phyloP scores from a whole-genome alignment of 1,140 invertebrate species.

The Apis dorsata region DNA sequence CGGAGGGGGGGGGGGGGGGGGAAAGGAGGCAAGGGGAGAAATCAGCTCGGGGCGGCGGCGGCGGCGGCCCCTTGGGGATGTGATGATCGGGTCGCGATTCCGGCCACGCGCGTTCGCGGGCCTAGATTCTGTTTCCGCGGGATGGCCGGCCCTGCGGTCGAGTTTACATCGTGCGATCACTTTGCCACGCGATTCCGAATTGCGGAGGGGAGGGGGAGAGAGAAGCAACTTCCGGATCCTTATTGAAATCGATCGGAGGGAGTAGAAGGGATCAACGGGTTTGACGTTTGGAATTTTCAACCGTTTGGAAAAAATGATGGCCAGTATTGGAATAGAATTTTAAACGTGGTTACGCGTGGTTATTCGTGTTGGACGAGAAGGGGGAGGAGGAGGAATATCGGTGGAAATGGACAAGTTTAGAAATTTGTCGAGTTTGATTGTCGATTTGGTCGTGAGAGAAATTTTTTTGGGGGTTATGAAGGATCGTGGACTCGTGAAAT shows the following conservation, averaged over 20 bases:
- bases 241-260: conserved; percentile 35
- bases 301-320: too few relatives aligned
- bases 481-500: too few relatives aligned
- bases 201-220: neutral
- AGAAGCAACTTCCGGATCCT: neutral
- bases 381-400: too few relatives aligned
- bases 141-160: conserved; percentile 63
- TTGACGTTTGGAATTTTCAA: neutral
- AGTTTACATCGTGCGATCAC: conserved; percentile 63
- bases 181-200: conserved; percentile 54
- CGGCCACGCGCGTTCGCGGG: conserved; percentile 72
- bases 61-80: conserved; percentile 21
- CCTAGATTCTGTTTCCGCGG: conserved; percentile 74
- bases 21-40: conserved; percentile 48
- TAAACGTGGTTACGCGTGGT: too few relatives aligned
- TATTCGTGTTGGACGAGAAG: too few relatives aligned
- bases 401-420: too few relatives aligned
- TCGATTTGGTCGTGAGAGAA: too few relatives aligned
- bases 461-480: too few relatives aligned
- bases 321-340: neutral
- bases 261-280: neutral
- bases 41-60: conserved; percentile 47
- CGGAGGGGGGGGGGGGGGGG: neutral
- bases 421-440: too few relatives aligned
- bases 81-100: conserved; percentile 59